Evolutionary conservation across 2,113 vertebrate genomes (phyloP), one percentile per base, ranked within the genome.

Genomic region (Tiliqua scincoides): DNA sequence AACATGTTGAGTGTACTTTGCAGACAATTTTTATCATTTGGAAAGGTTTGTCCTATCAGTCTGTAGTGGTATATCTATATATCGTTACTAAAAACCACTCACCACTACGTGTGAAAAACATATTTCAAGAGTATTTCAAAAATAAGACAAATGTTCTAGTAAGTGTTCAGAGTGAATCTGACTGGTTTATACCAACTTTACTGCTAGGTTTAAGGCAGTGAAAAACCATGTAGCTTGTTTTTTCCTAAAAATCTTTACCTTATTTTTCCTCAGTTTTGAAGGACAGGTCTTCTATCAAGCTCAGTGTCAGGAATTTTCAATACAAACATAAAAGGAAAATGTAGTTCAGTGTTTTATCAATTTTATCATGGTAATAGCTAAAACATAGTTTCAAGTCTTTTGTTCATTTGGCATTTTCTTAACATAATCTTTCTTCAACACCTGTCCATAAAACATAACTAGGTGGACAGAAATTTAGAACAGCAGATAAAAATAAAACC

Each of bases 381-480:
- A 81, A 82, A 82, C 83, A 70, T 76, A 89, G 6, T 87, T 87
- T 88, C 40, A 85, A 75, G 86, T 61, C 85, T 35, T 79, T 71
- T 80, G 1, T 0, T 67, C 76, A 87, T 87, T 88, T 32, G 40
- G 48, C 59, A 74, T 72, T 73, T 86, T 3, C 6, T 81, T 63
- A 78, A 59, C 71, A 61, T 83, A 72, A 18, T 70, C 61, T 65
- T 63, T 59, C 83, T 32, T 88, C 10, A 75, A 37, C 27, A 27
- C 12, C 81, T 15, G n/a, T 37, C 57, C 23, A 77, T 35, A 52
- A 79, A 88, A 85, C n/a, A 73, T 17, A 77, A 88, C 76, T 93
- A 93, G 91, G 1, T 89, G 77, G 79, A 94, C 57, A 68, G 87
- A 71, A 87, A 82, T 54, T 77, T 89, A 88, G 71, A 90, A 92